phyloP scores from a whole-genome alignment of 2,113 vertebrate genomes.

The Xenopus laevis region DNA sequence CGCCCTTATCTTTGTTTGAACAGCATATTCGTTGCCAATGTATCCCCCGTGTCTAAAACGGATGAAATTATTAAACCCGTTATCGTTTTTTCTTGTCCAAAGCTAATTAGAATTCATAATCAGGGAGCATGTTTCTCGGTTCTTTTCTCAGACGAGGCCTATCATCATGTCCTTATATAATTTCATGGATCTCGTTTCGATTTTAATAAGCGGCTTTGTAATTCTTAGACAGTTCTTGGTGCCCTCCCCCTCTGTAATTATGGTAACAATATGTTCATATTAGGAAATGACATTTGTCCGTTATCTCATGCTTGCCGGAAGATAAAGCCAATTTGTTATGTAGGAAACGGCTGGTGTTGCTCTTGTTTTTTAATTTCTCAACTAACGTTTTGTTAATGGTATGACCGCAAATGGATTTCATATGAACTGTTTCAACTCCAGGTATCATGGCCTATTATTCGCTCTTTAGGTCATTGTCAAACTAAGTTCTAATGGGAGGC shows the following conservation, averaged over 20 bases:
- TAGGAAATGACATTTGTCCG: not conserved
- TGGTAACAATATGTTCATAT: not conserved
- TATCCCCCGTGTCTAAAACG: constrained; percentile 1
- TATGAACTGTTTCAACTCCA: too few species aligned
- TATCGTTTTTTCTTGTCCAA: constrained; percentile 16
- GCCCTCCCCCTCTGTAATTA: constrained; percentile 2
- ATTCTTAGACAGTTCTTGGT: constrained; percentile 8
- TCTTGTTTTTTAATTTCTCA: not conserved
- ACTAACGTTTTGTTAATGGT: not conserved
- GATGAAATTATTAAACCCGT: constrained; percentile 22
- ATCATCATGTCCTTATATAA: not conserved
- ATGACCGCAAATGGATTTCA: too few species aligned
- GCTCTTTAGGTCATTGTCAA: too few species aligned
- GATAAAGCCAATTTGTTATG: not conserved
- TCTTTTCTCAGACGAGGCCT: not conserved
- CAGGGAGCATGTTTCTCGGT: not conserved
- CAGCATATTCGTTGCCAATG: not conserved
- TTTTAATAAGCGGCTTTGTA: constrained; percentile 24
- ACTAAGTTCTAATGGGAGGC: too few species aligned
- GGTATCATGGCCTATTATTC: too few species aligned
- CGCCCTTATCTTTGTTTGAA: constrained; percentile 3
- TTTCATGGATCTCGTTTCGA: constrained; percentile 15
- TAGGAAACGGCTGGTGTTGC: not conserved
- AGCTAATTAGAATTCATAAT: constrained; percentile 26
- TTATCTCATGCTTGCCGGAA: not conserved